Base-by-base conservation (phyloP, 92 coral and sea anemone genomes). In the Isaurus tuberculatus region DNA sequence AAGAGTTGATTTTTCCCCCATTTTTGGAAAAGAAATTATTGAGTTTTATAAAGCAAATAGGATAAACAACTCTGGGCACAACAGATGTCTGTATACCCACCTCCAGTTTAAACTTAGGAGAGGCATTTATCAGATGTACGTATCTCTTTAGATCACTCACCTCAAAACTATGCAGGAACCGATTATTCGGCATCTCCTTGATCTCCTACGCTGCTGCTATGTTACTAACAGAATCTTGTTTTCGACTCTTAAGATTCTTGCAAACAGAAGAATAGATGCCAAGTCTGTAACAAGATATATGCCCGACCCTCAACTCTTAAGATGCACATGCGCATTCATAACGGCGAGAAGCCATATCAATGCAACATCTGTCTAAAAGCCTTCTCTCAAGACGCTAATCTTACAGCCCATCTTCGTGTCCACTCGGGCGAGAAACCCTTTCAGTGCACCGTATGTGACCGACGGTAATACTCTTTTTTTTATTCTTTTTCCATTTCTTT, bases 361-460 rank as follows among this genome's bases (percentile, higher is more conserved):
- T 95, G 98, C 58, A 82, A 82, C 84, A 87, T 91, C 34, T 92
- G 98, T 80, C 53, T 88, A 66, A 93, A 93, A 82, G 90, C 94
- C 32, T 95, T 93, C 80, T 88, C 97, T 46, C 97, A 93, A 55
- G 92, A 89, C 82, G 93, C 95, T 48, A 95, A 87, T 79, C 94
- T 95, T 65, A 90, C 89, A 43, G 91, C 92, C 15, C 98, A 95
- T 85, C 81, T 92, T 65, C 87, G 95, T 22, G 88, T 91, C 67
- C 98, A 95, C 65, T 86, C 93, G 34, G 97, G 94, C 33, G 94
- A 95, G 70, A 95, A 93, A 83, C 97, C 98, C 15, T 93, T 91
- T 85, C 87, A 89, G 83, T 95, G 98, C 79, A 86, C 65, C 55
- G 84, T 90, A n/a, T 95, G 98, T 69, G 93, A 92, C 58, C 94